Percentiles rank a stretch among this genome's conserved stretches.
phyloP scores from a whole-genome alignment of 1,140 invertebrate species.

The Drosophila rufa region DNA sequence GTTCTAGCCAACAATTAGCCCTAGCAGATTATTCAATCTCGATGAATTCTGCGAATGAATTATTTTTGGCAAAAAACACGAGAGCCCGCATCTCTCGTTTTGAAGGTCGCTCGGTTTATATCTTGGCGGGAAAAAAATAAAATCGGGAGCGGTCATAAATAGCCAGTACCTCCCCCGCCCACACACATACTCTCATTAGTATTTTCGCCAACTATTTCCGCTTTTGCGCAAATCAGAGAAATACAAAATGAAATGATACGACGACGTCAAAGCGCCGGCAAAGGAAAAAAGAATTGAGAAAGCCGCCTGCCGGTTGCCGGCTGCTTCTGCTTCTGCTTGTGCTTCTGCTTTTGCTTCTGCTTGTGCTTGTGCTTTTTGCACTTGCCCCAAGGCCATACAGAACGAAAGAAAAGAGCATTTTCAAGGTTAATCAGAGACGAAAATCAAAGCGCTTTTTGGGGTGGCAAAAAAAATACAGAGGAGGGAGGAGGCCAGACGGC shows the following conservation, averaged over 20 bases:
- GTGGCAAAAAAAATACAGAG: background rate
- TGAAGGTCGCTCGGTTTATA: conserved; percentile 44
- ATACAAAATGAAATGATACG: conserved; percentile 32
- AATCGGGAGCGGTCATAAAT: conserved; percentile 34
- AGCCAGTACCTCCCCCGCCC: conserved; percentile 6
- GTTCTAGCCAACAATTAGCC: conserved; percentile 8
- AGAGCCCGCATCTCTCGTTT: conserved; percentile 8
- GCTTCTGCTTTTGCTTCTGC: conserved; percentile 14
- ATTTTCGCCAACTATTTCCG: conserved; percentile 74
- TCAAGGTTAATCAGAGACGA: conserved; percentile 67
- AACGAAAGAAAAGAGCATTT: conserved; percentile 28
- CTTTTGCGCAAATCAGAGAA: conserved; percentile 64
- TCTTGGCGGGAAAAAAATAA: conserved; percentile 14
- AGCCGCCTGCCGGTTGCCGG: conserved; percentile 62
- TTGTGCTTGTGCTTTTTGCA: conserved; percentile 5
- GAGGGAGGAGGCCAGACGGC: conserved; percentile 15
- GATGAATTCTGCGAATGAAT: conserved; percentile 40
- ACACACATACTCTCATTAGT: conserved; percentile 12
- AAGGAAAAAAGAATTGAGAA: conserved; percentile 35
- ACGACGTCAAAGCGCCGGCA: conserved; percentile 56
- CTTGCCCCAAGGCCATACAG: conserved; percentile 1
- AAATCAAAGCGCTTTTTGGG: conserved; percentile 9
- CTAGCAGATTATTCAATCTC: conserved; percentile 28
- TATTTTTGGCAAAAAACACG: conserved; percentile 40
- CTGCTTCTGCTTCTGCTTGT: conserved; percentile 18